Base-by-base conservation (phyloP, 2,888 invertebrate species). In the Hymenopus coronatus region DNA sequence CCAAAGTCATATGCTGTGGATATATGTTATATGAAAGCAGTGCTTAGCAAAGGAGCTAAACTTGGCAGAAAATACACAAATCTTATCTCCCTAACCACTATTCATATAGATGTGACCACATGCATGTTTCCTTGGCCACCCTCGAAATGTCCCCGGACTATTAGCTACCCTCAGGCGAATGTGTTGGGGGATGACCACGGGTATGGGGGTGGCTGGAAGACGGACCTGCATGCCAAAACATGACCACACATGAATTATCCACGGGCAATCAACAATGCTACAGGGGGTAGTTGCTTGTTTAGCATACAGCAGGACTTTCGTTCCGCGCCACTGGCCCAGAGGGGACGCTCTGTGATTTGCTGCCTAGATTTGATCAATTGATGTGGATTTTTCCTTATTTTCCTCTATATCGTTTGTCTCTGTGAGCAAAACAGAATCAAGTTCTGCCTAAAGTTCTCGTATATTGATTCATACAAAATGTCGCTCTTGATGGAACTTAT, bases 301-400 rank as follows among this genome's bases (percentile, higher is more conserved):
- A 89, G 89, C 89, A 90, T 88, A 85, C 87, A 89, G 89, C 54
- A 70, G 54, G 54, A 70, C 54, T 70, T 70, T 70, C 54, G 54
- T 70, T 70, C 54, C 54, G 54, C 54, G 25, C 54, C 54, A 70
- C 54, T 70, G 54, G 54, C 54, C 54, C 20, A 70, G 54, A 90
- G 91, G 91, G 91, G 90, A 90, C 91, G 90, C 88, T 88, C 87
- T 90, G 83, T 88, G 90, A 90, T 91, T 70, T 91, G 90, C 91
- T 20, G 82, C 82, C 82, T 87, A 87, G 87, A 87, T 87, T 82
- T 87, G 87, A 87, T 87, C 82, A 33, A 87, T 87, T 87, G 87
- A 87, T 87, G 87, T 87, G 87, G 87, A 82, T 87, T 87, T 84
- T 87, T 87, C 87, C 87, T 70, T 27, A 87, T 87, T 87, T 87